Percentiles rank a stretch among this genome's conserved stretches.
Conservation (phyloP, 30 jellyfish, hydroid and myxozoan genomes). For the Nemopilema nomurai region DNA sequence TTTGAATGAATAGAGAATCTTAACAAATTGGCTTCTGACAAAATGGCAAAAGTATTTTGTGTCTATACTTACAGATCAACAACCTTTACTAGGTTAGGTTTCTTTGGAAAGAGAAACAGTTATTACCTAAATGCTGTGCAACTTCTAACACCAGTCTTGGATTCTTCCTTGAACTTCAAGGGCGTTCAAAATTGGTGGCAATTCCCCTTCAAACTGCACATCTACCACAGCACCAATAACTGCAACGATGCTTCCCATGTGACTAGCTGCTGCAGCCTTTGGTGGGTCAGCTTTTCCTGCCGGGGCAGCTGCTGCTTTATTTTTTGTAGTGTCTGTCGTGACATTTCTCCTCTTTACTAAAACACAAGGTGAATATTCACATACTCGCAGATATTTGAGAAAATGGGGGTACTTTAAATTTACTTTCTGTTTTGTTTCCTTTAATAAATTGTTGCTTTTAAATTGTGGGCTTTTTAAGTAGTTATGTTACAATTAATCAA, state of each 20-base stretch:
- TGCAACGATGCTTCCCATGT: constrained; percentile 93
- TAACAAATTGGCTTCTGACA: too few relatives aligned
- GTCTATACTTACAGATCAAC: constrained; percentile 99
- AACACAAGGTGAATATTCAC: neutral
- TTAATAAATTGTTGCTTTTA: too few relatives aligned
- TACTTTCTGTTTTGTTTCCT: too few relatives aligned
- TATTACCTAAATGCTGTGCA: constrained; percentile 99
- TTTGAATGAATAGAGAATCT: too few relatives aligned
- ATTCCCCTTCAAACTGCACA: constrained; percentile 94
- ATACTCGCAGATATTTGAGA: too few relatives aligned
- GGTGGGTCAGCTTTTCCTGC: constrained; percentile 70
- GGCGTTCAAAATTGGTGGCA: constrained; percentile 99
- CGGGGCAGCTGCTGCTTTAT: constrained; percentile 87
- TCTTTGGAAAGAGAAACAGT: neutral
- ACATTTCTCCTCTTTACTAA: constrained; percentile 83
- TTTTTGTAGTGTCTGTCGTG: constrained; percentile 77
- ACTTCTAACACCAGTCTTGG: constrained; percentile 96
- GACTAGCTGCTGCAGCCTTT: constrained; percentile 50
- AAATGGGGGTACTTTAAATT: too few relatives aligned
- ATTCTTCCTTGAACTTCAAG: constrained; percentile 98
- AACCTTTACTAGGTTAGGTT: too few relatives aligned
- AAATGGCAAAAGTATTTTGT: too few relatives aligned
- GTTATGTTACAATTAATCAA: too few relatives aligned
- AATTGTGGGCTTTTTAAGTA: too few relatives aligned
- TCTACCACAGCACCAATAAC: constrained; percentile 99